These are phyloP conservation scores for Harpegnathos saltator DNA, from an alignment of 1,140 invertebrate species.

Conservation along the genomic window DNA sequence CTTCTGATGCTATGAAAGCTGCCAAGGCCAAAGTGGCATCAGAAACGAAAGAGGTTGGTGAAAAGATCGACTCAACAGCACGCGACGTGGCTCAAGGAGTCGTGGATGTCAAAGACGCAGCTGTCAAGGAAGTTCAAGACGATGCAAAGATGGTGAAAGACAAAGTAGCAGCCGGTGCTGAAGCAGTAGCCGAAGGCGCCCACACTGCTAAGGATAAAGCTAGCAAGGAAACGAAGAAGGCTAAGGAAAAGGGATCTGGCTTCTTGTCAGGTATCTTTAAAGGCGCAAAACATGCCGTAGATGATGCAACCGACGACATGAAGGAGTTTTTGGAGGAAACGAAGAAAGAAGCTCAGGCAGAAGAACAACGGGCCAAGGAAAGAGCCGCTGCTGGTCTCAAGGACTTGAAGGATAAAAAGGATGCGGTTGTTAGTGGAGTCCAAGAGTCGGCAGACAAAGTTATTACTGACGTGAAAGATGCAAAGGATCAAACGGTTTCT, in stretches of 20 bases:
- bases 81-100: conserved; percentile 39
- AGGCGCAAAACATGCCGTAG: conserved; percentile 75
- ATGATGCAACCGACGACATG: conserved; percentile 78
- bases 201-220: conserved; percentile 54
- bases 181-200: neutral
- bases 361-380: conserved; percentile 54
- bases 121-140: conserved; percentile 48
- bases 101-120: conserved; percentile 28
- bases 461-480: neutral
- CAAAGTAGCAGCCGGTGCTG: conserved; percentile 25
- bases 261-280: conserved; percentile 73
- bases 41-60: neutral
- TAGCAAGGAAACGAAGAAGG: conserved; percentile 64
- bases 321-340: conserved; percentile 79
- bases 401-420: neutral
- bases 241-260: conserved; percentile 68
- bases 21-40: conserved; percentile 19
- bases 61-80: conserved; percentile 47
- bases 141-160: conserved; percentile 47
- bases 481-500: neutral
- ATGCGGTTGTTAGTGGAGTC: neutral
- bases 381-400: neutral
- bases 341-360: conserved; percentile 70
- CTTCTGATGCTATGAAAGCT: neutral
- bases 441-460: too few species aligned